These are phyloP conservation scores for Geotrupes spiniger DNA, from an alignment of 2,888 invertebrate species.

Conservation along the genomic window DNA sequence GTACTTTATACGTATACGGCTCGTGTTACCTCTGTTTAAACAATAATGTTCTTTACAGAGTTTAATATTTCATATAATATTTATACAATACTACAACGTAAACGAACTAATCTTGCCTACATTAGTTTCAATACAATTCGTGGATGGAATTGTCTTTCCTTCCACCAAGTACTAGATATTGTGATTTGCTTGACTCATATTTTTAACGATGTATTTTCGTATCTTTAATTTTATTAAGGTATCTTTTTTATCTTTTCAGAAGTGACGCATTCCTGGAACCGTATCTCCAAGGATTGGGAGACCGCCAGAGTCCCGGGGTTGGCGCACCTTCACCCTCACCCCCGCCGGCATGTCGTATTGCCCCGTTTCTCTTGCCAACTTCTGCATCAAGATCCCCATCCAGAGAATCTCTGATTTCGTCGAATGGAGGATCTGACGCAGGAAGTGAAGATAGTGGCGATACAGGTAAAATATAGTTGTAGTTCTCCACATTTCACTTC, in stretches of 20 bases:
- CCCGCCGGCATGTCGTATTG: conserved; percentile 44
- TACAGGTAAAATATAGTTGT: conserved; percentile 33
- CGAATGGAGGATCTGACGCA: conserved; percentile 58
- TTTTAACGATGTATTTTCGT: too few relatives aligned
- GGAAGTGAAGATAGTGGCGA: conserved; percentile 56
- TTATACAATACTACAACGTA: too few relatives aligned
- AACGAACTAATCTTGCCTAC: too few relatives aligned
- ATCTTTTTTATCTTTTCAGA: conserved; percentile 56
- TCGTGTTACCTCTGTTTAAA: too few relatives aligned
- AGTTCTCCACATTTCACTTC: neutral
- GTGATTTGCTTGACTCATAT: too few relatives aligned
- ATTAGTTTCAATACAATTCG: too few relatives aligned
- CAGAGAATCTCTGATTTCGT: conserved; percentile 61
- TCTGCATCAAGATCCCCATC: conserved; percentile 51
- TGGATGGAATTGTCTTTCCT: too few relatives aligned
- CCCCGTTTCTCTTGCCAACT: conserved; percentile 36
- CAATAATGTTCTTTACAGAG: too few relatives aligned
- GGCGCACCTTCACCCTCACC: conserved; percentile 51
- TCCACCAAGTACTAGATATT: too few relatives aligned
- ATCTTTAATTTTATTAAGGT: too few relatives aligned
- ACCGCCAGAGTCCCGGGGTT: conserved; percentile 42
- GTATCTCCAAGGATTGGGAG: conserved; percentile 63
- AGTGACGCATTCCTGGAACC: conserved; percentile 72
- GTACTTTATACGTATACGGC: too few relatives aligned
- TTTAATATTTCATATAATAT: too few relatives aligned